Evolutionary conservation across 2,797 vertebrate species (phyloP).

Genomic region (Paramormyrops hopkinsi): DNA sequence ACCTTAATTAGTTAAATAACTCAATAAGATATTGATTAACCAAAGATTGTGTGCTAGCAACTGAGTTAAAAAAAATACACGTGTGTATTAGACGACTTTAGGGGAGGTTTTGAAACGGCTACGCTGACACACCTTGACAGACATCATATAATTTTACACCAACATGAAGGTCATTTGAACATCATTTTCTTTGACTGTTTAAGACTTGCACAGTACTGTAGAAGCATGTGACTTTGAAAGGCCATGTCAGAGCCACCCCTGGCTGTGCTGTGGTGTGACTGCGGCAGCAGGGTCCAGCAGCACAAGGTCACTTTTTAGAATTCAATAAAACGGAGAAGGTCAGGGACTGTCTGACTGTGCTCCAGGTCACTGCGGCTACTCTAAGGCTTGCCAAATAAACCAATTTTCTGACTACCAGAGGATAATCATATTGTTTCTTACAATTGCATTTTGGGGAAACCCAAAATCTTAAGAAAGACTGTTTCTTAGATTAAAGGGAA

Average conservation of each 20-base stretch:
- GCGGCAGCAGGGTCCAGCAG: neutral
- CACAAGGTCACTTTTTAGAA: neutral
- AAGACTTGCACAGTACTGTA: neutral
- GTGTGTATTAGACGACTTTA: neutral
- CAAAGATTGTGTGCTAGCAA: neutral
- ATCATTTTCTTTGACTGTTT: neutral
- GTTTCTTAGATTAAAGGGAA: slow-evolving; percentile 12
- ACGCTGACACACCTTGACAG: neutral
- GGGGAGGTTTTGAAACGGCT: neutral
- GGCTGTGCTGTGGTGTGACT: neutral
- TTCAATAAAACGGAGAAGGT: neutral
- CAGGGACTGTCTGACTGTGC: neutral
- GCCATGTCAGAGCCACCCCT: neutral
- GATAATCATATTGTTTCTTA: slow-evolving; percentile 5
- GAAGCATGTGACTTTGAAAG: neutral
- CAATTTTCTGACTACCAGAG: neutral
- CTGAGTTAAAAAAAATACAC: neutral
- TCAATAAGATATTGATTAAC: neutral
- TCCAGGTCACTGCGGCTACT: neutral
- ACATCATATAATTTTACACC: neutral
- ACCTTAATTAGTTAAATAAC: neutral
- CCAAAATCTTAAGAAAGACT: slow-evolving; percentile 19
- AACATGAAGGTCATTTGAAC: neutral
- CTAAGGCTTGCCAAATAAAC: slow-evolving; percentile 10
- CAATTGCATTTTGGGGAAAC: slow-evolving; percentile 9